phyloP scores from a whole-genome alignment of 2,113 vertebrate species.

The Pseudonaja textilis region DNA sequence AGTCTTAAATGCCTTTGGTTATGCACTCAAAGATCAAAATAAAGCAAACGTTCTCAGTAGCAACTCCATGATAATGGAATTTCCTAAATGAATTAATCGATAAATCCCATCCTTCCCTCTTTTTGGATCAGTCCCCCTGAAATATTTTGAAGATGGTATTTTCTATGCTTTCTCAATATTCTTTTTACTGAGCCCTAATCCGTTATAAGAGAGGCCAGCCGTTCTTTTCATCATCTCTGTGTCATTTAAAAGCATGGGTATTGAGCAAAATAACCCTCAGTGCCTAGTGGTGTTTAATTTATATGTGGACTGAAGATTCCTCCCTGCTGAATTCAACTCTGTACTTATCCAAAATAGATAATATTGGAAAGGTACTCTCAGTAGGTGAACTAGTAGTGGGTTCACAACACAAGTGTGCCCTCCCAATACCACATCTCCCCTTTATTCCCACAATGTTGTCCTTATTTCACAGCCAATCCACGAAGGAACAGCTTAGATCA shows the following conservation, averaged over 20 bases:
- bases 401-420: background rate
- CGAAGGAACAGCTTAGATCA: background rate
- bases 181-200: background rate
- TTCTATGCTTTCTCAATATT: background rate
- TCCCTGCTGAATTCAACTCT: background rate
- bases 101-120: background rate
- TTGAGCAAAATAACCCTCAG: background rate
- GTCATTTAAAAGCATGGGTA: background rate
- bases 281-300: background rate
- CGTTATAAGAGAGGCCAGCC: background rate
- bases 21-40: background rate
- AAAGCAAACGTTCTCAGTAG: background rate
- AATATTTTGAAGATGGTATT: background rate
- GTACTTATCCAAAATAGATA: background rate
- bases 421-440: background rate
- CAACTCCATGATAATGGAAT: background rate
- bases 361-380: background rate
- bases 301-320: background rate
- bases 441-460: background rate
- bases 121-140: background rate
- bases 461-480: background rate
- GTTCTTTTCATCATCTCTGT: background rate
- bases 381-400: background rate
- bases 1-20: background rate
- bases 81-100: background rate